phyloP scores from a whole-genome alignment of 2,888 invertebrate species.

The Ellobium chinense region DNA sequence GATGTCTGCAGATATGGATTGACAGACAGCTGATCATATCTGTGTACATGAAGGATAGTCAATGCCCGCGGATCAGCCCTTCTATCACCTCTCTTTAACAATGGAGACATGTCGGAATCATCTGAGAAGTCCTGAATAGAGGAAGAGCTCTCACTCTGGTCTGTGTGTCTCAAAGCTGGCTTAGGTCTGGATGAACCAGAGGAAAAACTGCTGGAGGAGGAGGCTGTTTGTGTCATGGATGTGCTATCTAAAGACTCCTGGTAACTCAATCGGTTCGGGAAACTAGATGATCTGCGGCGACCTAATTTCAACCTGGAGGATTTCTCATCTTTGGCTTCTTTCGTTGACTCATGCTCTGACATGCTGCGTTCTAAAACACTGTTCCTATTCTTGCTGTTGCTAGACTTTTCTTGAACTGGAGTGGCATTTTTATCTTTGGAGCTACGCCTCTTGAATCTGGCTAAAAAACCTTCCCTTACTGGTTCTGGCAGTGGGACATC shows the following conservation, averaged over 20 bases:
- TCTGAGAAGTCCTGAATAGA: conserved; percentile 49
- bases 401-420: conserved; percentile 68
- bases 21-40: conserved; percentile 21
- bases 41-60: conserved; percentile 66
- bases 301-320: conserved; percentile 48
- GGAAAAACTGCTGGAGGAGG: conserved; percentile 38
- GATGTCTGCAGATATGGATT: conserved; percentile 32
- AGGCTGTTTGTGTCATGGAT: not conserved
- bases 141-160: conserved; percentile 44
- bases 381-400: conserved; percentile 42
- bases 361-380: conserved; percentile 53
- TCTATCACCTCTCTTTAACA: conserved; percentile 47
- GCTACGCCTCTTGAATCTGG: conserved; percentile 68
- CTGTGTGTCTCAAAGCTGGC: not conserved
- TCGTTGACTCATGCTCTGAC: conserved; percentile 52
- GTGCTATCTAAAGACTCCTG: conserved; percentile 48
- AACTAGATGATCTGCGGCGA: conserved; percentile 70
- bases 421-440: conserved; percentile 67
- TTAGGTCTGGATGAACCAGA: conserved; percentile 29
- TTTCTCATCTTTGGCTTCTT: conserved; percentile 42
- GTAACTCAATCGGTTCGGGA: conserved; percentile 67
- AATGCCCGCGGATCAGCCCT: conserved; percentile 56
- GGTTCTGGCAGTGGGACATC: conserved; percentile 50
- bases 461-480: conserved; percentile 64
- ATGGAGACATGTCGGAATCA: conserved; percentile 50